Base-by-base conservation (phyloP, 35 echinoderm and acorn worm genomes). In the Anneissia japonica region DNA sequence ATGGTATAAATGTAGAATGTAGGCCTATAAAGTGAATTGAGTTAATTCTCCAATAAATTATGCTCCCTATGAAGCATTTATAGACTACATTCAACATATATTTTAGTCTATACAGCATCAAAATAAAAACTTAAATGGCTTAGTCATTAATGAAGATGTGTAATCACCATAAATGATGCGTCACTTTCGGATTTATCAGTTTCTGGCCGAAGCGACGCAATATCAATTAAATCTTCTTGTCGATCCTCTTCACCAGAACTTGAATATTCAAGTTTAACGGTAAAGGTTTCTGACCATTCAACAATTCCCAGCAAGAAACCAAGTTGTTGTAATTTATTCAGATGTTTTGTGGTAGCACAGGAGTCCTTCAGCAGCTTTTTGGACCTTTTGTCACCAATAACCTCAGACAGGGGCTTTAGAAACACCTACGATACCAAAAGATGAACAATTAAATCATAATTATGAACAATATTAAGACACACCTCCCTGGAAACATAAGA, bases 241-340 rank as follows among this genome's bases (percentile, higher is more conserved):
- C 46, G 36, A 31, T 83, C 36, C 3, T 84, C 36, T 34, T 74
- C 51, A 0, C 36, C 12, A 46, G 34, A 72, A 30, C 29, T 46
- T 31, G 51, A 46, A 32, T 72, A 33, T 56, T 35, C 36, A 26
- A 72, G 1, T 34, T 84, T 78, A 4, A 39, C 12, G 21, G 43
- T 21, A 74, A 75, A 77, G 33, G 74, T 26, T 40, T 39, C 37
- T 36, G 74, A 77, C 88, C 88, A 90, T 84, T 83, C 46, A 74
- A 75, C 84, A 36, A 90, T 90, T 19, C 88, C 88, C 3, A 90
- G 88, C 31, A 90, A 75, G 28, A 90, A 74, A 14, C 88, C 88
- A 29, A 90, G 45, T 32, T 39, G 37, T 46, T 90, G 84, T 34
- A 90, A 35, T 37, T 35, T 84, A 38, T 38, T 90, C 64, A 32